Conservation (phyloP, 2,113 vertebrate genomes). For the Oophaga pumilio region DNA sequence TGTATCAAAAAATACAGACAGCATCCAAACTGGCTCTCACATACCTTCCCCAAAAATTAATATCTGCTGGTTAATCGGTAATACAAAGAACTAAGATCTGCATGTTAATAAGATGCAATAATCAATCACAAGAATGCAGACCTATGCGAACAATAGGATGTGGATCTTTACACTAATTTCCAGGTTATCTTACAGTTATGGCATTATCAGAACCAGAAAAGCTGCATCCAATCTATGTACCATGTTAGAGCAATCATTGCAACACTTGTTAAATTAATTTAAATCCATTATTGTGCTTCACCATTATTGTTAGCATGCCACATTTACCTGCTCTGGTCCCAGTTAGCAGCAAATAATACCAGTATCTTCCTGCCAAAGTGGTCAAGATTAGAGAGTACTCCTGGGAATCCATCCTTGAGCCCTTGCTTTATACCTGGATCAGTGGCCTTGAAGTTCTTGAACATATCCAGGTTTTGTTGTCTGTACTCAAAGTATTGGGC, state of each 20-base stretch:
- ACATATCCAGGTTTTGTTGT: conserved; percentile 99
- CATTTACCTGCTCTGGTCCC: conserved; percentile 98
- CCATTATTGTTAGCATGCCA: not conserved
- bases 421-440: conserved; percentile 98
- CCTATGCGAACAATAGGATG: not conserved
- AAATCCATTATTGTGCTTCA: not conserved
- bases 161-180: not conserved
- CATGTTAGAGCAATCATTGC: not conserved
- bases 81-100: conserved; percentile 6
- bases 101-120: not conserved
- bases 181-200: not conserved
- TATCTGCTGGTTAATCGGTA: conserved; percentile 14
- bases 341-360: conserved; percentile 96
- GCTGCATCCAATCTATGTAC: not conserved
- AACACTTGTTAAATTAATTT: not conserved
- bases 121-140: not conserved
- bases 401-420: conserved; percentile 95
- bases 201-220: not conserved
- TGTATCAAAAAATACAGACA: not conserved
- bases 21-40: not conserved
- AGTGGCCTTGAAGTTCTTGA: conserved; percentile 98
- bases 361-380: conserved; percentile 95
- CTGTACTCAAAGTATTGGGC: conserved; percentile 98
- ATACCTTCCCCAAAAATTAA: not conserved
- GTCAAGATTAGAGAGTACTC: conserved; percentile 94